Base-by-base conservation (phyloP, 2,888 invertebrate species). In the Sphaeridia pumilis region DNA sequence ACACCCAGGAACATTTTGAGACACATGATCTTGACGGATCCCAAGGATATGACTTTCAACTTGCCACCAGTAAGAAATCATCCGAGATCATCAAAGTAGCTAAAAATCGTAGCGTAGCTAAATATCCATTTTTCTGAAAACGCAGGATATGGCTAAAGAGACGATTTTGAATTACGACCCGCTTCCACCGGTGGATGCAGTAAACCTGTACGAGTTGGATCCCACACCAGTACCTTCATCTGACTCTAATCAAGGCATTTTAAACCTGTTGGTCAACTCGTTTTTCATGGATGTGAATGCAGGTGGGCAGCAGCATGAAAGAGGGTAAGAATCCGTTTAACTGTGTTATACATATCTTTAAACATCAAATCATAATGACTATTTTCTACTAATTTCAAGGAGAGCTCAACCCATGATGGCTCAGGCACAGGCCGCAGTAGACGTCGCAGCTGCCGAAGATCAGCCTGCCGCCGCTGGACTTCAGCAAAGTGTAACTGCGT, bases 121-220 rank as follows among this genome's bases (percentile, higher is more conserved):
- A n/a, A n/a, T n/a, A n/a, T n/a, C n/a, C n/a, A n/a, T n/a, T n/a
- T n/a, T n/a, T n/a, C n/a, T n/a, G n/a, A n/a, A n/a, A n/a, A n/a
- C n/a, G n/a, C 69, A 73, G 46, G 76, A 78, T 64, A 70, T 73
- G 54, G 67, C 70, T 12, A 73, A 73, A 56, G 75, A 75, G 17
- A 74, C 79, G n/a, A 76, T 86, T 48, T 73, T 85, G 66, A 80
- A 80, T 57, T 82, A 83, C 67, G 87, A 87, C 71, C 87, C 87
- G 4, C 71, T 87, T 55, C 87, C 87, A 17, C 87, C 87, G 1
- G 65, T 73, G 35, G 83, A 87, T 70, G 79, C 83, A 0, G 77
- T 86, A 26, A 78, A 82, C 66, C 75, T 81, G 54, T 87, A 87
- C 69, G 75, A 65, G 3, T 41, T 38, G 20, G 20, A 36, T 4